These are phyloP conservation scores for Phaenicophaeus curvirostris DNA, from an alignment of 2,797 vertebrate genomes.

Conservation along the genomic window DNA sequence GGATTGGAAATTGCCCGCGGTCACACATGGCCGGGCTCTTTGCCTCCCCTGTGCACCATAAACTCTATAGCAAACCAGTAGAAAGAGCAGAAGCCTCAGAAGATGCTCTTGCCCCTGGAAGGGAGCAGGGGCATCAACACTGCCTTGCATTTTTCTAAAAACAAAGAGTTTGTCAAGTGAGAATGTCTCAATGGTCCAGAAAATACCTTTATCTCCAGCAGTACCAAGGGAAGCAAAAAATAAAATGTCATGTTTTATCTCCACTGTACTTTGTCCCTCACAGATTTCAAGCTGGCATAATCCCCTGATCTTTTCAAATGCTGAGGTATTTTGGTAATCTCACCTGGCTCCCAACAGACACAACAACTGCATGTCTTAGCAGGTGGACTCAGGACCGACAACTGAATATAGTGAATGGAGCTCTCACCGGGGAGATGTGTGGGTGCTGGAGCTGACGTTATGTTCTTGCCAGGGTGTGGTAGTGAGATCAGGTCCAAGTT, in stretches of 20 bases:
- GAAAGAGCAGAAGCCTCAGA: background rate
- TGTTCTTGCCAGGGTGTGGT: background rate
- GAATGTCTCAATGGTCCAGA: background rate
- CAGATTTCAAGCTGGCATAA: background rate
- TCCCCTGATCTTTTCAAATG: background rate
- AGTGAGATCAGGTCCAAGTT: background rate
- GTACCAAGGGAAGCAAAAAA: background rate
- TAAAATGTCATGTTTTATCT: background rate
- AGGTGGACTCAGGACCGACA: background rate
- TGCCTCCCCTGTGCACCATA: background rate
- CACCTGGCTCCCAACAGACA: background rate
- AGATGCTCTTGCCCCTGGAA: background rate
- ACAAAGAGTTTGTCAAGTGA: rapidly evolving
- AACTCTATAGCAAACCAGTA: background rate
- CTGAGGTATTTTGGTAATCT: conserved; percentile 5
- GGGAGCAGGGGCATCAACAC: background rate
- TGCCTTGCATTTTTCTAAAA: background rate
- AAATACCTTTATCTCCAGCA: background rate
- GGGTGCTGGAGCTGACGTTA: background rate
- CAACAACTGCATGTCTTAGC: background rate
- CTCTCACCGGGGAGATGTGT: background rate
- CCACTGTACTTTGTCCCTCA: background rate
- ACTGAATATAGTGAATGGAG: background rate
- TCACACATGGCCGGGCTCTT: rapidly evolving
- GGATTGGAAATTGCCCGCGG: background rate